Conservation (phyloP, 2,113 vertebrate species). For the Loxodonta africana region DNA sequence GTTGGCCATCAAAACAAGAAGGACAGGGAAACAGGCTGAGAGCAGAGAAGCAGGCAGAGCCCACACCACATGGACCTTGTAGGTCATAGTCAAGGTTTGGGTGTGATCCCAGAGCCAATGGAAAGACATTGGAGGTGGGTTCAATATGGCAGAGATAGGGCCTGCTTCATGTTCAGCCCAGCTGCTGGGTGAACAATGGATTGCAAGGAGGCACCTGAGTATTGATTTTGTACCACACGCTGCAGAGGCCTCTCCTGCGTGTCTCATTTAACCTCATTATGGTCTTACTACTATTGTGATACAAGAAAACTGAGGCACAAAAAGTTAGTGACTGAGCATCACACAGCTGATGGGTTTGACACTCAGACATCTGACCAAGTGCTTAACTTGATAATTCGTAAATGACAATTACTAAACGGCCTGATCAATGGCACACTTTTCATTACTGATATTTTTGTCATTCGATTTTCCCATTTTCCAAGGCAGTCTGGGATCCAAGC, state of each 20-base stretch:
- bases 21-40: background rate
- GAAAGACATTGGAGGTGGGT: background rate
- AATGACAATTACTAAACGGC: background rate
- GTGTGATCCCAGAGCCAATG: background rate
- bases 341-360: background rate
- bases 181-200: background rate
- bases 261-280: background rate
- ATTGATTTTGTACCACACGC: background rate
- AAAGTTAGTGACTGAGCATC: background rate
- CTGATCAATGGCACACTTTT: background rate
- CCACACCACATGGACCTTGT: accelerated
- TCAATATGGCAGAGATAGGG: background rate
- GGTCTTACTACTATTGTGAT: background rate
- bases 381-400: background rate
- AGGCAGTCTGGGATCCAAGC: background rate
- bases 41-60: background rate
- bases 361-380: background rate
- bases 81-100: background rate
- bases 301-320: background rate
- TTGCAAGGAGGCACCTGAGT: background rate
- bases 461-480: background rate
- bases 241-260: background rate
- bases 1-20: background rate
- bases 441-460: background rate
- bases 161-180: too few relatives aligned